Evolutionary conservation across 2,113 vertebrate species (phyloP).

Genomic region (Coregonus clupeaformis): DNA sequence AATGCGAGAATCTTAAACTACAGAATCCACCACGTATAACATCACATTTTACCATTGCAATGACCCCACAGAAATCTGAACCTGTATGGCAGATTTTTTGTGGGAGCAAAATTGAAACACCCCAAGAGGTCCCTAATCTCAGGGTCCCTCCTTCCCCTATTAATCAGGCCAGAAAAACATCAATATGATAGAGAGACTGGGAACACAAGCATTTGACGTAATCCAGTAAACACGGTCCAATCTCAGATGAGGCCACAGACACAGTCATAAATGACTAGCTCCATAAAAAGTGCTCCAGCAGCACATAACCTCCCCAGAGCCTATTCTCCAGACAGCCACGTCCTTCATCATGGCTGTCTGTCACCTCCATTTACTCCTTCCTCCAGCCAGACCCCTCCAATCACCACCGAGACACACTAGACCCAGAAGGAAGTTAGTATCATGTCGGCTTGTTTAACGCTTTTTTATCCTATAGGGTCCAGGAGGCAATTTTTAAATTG

Average conservation of each 20-base stretch:
- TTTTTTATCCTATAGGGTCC: neutral
- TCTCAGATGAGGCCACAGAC: neutral
- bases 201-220: too few relatives aligned
- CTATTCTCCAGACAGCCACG: neutral
- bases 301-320: neutral
- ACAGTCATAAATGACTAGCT: neutral
- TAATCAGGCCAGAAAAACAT: too few relatives aligned
- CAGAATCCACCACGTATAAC: neutral
- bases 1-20: neutral
- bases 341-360: neutral
- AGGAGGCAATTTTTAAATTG: neutral
- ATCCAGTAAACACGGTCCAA: too few relatives aligned
- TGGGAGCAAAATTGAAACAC: too few relatives aligned
- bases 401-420: neutral
- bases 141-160: too few relatives aligned
- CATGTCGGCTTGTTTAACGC: neutral
- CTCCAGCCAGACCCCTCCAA: neutral
- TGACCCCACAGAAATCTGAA: neutral
- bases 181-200: too few relatives aligned
- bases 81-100: neutral
- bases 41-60: neutral
- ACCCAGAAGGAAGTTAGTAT: neutral
- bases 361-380: neutral
- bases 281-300: neutral
- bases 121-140: too few relatives aligned